Evolutionary conservation across 2,113 vertebrate genomes (phyloP).

Genomic region (Capricornis sumatraensis): DNA sequence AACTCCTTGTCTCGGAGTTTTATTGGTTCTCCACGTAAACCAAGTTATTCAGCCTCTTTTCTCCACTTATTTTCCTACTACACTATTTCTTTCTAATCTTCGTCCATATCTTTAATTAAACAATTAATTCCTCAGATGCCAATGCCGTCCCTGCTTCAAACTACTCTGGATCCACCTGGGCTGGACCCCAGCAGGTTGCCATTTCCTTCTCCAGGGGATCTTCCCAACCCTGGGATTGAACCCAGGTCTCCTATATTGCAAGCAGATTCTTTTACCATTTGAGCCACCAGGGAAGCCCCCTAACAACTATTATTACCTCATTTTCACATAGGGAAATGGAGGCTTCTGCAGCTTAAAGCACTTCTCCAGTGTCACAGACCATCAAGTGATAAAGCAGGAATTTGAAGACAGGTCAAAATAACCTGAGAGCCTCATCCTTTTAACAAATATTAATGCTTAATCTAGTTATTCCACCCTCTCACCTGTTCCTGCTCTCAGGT

Average conservation of each 20-base stretch:
- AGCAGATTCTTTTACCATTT: neutral
- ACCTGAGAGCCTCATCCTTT: neutral
- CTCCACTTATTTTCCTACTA: no score
- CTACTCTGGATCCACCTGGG: no score
- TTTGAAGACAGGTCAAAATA: neutral
- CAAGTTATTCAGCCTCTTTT: no score
- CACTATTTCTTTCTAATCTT: no score
- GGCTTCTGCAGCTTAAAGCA: neutral
- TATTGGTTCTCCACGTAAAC: fast-evolving
- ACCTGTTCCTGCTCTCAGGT: neutral
- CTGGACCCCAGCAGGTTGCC: neutral
- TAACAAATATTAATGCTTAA: neutral
- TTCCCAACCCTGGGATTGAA: neutral
- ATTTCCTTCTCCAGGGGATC: neutral
- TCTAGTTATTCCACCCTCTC: neutral
- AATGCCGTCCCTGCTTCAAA: fast-evolving
- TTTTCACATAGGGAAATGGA: slow-evolving; percentile 5
- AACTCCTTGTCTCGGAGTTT: no score
- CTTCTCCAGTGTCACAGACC: neutral
- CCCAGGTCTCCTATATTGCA: neutral
- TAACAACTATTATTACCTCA: neutral
- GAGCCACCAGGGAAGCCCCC: neutral
- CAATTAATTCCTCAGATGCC: no score
- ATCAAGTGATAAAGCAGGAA: neutral
- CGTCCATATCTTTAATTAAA: no score